Conservation (phyloP, 2,888 invertebrate species). For the Iphiclides podalirius region DNA sequence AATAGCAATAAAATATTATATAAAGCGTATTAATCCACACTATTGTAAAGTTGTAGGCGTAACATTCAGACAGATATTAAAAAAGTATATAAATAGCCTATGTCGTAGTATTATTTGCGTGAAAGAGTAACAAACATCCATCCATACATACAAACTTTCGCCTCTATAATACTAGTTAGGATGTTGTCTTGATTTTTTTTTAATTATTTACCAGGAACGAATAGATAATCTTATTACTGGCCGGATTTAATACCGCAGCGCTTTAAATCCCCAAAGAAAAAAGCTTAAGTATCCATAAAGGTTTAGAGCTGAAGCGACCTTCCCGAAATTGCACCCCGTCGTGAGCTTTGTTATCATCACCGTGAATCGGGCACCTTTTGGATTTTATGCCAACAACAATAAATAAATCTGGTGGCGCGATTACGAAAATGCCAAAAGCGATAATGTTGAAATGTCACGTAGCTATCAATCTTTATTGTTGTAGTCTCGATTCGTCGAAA, state of each 20-base stretch:
- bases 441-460: constrained; percentile 7
- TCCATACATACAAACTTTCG: too few species aligned
- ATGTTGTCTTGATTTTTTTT: too few species aligned
- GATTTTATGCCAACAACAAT: constrained; percentile 12
- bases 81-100: too few species aligned
- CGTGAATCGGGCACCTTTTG: constrained; percentile 21
- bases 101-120: too few species aligned
- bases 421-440: constrained; percentile 9
- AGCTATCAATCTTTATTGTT: not conserved
- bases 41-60: too few species aligned
- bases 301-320: constrained; percentile 26
- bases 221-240: constrained; percentile 18
- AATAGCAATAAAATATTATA: too few species aligned
- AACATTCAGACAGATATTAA: too few species aligned
- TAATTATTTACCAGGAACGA: too few species aligned
- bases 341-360: constrained; percentile 28
- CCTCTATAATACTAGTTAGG: too few species aligned
- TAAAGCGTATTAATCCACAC: too few species aligned
- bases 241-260: constrained; percentile 3
- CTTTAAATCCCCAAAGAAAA: constrained; percentile 17
- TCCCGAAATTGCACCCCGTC: constrained; percentile 36
- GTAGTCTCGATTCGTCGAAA: not conserved
- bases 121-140: too few species aligned
- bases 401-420: constrained; percentile 8
- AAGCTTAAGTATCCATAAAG: constrained; percentile 17